These are phyloP conservation scores for Mamestra brassicae DNA, from an alignment of 2,888 invertebrate genomes.

Conservation along the genomic window DNA sequence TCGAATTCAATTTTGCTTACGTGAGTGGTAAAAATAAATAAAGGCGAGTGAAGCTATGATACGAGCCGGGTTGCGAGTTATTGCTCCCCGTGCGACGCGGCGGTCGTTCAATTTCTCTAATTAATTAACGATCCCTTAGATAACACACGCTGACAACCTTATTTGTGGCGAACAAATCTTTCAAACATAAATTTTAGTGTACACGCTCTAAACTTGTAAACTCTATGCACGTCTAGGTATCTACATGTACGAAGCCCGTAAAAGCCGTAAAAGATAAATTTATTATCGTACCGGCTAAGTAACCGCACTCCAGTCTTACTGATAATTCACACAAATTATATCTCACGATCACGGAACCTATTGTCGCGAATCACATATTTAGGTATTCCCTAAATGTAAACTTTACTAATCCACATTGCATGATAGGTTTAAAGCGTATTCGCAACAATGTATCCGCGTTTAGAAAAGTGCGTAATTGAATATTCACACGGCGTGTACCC, in stretches of 20 bases:
- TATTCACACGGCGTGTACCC: constrained; percentile 79
- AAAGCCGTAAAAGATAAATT: constrained; percentile 83
- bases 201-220: constrained; percentile 90
- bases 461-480: constrained; percentile 81
- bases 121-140: constrained; percentile 91
- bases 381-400: constrained; percentile 70
- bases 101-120: constrained; percentile 91
- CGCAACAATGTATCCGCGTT: constrained; percentile 71
- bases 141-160: constrained; percentile 90
- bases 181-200: constrained; percentile 89
- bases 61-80: constrained; percentile 90
- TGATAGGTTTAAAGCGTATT: constrained; percentile 77
- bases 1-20: constrained; percentile 89
- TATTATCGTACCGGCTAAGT: constrained; percentile 72
- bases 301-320: constrained; percentile 69
- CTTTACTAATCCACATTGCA: constrained; percentile 70
- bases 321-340: constrained; percentile 73
- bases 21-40: constrained; percentile 90
- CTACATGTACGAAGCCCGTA: constrained; percentile 78
- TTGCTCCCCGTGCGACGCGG: constrained; percentile 88
- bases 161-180: constrained; percentile 91
- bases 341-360: constrained; percentile 67
- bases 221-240: constrained; percentile 81
- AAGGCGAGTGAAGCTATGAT: constrained; percentile 88
- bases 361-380: constrained; percentile 63